Base-by-base conservation (phyloP, 1,140 invertebrate genomes). In the Lucilia sericata region DNA sequence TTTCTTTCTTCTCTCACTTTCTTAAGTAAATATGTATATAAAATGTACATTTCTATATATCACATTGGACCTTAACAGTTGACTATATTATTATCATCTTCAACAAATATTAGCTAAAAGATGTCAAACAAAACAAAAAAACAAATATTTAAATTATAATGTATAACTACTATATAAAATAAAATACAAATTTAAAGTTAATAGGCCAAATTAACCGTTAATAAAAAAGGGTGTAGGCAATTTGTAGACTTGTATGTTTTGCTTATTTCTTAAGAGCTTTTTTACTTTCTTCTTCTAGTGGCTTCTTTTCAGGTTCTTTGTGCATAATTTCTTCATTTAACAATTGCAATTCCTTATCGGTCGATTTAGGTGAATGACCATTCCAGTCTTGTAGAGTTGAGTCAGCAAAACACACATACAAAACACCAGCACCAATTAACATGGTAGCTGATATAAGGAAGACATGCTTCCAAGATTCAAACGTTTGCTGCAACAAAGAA, bases 351-450 rank as follows among this genome's bases (percentile, higher is more conserved):
- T 89, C 89, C 81, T 90, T 90, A 2, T 86, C 82, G 87, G 87
- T 1, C 55, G 36, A n/a, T 47, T 30, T 75, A 42, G 42, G 42
- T 42, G 83, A 81, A 84, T 85, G 82, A 90, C 65, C 91, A 86
- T 95, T 95, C 94, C 94, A 95, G 0, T 92, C 86, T 86, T 95
- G 94, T 14, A 95, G 86, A 49, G 93, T 92, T 0, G 94, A 94
- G 36, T 93, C 93, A 7, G 93, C 92, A 86, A 94, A 94, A 0
- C 93, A 78, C 0, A 93, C 85, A 55, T 93, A 95, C 5, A 93
- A 81, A 2, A 93, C 84, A 21, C 93, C 93, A 34, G 93, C 92
- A n/a, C 91, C 84, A 2, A 92, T 87, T 0, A 94, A 86, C 89
- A 94, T 93, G 0, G 85, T 86, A 4, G 93, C 91, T 0, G 92